phyloP scores from a whole-genome alignment of 2,797 vertebrate species.

The Enteromius argenteus region DNA sequence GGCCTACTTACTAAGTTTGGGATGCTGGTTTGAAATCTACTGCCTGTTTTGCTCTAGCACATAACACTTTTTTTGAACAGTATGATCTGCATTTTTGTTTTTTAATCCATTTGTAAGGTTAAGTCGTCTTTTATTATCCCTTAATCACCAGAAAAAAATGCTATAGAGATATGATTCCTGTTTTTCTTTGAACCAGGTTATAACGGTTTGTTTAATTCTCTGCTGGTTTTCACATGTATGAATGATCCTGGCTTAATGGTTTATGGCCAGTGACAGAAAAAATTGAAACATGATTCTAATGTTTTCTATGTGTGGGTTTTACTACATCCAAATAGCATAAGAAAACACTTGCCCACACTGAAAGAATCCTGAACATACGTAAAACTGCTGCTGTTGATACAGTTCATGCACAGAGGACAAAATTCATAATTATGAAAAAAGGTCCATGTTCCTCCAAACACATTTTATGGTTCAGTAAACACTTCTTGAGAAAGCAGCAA shows the following conservation, averaged over 20 bases:
- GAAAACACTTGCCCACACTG: neutral
- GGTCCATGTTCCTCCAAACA: neutral
- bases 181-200: neutral
- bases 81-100: neutral
- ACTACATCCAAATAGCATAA: neutral
- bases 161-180: neutral
- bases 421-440: neutral
- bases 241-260: neutral
- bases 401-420: neutral
- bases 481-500: neutral
- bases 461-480: slow-evolving; percentile 8
- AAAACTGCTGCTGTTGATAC: neutral
- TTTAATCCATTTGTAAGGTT: neutral
- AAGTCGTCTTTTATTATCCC: neutral
- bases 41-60: neutral
- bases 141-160: neutral
- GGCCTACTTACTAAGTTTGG: neutral
- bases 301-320: neutral
- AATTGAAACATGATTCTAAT: neutral
- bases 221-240: neutral
- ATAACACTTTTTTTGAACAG: neutral
- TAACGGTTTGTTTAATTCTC: neutral
- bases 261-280: neutral
- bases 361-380: neutral
- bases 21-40: neutral